phyloP scores from a whole-genome alignment of 2,113 vertebrate species.

The Platanista minor region DNA sequence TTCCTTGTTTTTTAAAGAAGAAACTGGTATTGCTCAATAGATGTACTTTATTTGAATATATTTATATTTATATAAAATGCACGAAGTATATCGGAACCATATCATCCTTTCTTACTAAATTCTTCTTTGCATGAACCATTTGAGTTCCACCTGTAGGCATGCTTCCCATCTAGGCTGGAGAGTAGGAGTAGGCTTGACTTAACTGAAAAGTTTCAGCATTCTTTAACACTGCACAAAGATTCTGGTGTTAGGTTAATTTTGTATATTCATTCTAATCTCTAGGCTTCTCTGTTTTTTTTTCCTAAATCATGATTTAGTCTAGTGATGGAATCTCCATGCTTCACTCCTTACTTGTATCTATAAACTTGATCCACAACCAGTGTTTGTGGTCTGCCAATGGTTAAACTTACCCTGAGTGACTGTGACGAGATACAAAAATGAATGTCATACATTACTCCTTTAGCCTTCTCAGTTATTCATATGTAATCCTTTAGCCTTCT shows the following conservation, averaged over 20 bases:
- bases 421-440: not conserved
- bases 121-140: not conserved
- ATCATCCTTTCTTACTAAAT: not conserved
- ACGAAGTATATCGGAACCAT: not conserved
- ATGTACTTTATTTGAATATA: not conserved
- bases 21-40: not conserved
- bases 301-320: not conserved
- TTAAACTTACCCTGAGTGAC: not conserved
- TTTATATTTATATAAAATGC: not conserved
- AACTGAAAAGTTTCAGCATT: not conserved
- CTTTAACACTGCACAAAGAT: not conserved
- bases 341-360: not conserved
- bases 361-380: not conserved
- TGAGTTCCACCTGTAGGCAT: not conserved
- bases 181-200: not conserved
- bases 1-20: not conserved
- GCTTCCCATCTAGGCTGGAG: not conserved
- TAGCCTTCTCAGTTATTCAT: too few species aligned
- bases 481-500: too few species aligned
- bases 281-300: not conserved
- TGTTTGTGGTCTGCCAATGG: not conserved
- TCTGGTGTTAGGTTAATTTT: not conserved
- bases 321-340: not conserved
- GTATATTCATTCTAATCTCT: not conserved
- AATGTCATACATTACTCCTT: not conserved